phyloP scores from a whole-genome alignment of 1,140 invertebrate species.

The Hetaerina americana region DNA sequence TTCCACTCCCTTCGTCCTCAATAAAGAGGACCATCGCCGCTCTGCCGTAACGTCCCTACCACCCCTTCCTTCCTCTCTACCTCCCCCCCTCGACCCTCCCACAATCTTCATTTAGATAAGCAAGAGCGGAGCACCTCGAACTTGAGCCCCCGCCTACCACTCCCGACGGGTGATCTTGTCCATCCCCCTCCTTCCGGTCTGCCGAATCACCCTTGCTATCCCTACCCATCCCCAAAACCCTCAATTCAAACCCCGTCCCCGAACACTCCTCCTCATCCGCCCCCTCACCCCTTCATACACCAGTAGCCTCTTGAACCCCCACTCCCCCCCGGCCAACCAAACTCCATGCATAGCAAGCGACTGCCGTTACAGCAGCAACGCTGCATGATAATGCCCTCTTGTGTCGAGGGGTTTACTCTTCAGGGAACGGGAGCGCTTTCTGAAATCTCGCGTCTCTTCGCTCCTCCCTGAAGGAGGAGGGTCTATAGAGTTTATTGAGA shows the following conservation, averaged over 20 bases:
- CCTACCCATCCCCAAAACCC: too few relatives aligned
- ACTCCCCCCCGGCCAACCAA: background rate
- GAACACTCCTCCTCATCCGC: background rate
- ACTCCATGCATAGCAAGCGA: background rate
- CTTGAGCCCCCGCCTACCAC: background rate
- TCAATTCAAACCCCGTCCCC: too few relatives aligned
- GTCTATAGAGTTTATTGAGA: too few relatives aligned
- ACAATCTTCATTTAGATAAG: background rate
- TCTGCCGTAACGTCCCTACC: too few relatives aligned
- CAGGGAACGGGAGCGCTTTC: background rate
- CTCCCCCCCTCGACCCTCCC: too few relatives aligned
- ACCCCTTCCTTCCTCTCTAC: too few relatives aligned
- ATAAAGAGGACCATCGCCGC: too few relatives aligned
- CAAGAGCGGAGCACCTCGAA: background rate
- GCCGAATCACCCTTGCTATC: too few relatives aligned
- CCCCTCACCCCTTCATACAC: background rate
- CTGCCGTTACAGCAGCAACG: background rate
- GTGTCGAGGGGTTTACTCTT: background rate
- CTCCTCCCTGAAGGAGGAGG: too few relatives aligned
- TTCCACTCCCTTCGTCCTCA: too few relatives aligned
- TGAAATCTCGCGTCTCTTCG: background rate
- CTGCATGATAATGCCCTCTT: background rate
- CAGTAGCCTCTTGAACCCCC: too few relatives aligned
- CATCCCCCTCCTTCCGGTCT: too few relatives aligned
- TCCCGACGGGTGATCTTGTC: background rate